These are phyloP conservation scores for Spheniscus humboldti DNA, from an alignment of 2,797 vertebrate species.

Conservation along the genomic window DNA sequence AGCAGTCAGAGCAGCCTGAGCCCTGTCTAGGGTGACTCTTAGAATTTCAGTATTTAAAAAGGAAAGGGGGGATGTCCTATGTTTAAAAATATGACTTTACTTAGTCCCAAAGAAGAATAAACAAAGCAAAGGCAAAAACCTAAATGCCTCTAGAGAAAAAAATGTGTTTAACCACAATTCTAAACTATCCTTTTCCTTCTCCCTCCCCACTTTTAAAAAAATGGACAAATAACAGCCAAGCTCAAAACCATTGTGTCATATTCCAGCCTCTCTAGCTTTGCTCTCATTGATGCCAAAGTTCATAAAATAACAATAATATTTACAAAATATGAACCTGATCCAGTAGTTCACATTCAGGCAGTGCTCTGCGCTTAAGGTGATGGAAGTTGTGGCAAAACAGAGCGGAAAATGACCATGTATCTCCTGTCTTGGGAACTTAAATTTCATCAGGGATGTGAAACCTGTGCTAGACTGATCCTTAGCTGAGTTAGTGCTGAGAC, in stretches of 20 bases:
- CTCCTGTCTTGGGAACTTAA: not conserved
- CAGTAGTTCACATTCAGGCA: not conserved
- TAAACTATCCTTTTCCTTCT: constrained; percentile 55
- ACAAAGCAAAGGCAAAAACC: constrained; percentile 64
- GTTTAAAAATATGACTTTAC: constrained; percentile 62
- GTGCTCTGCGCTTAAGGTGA: not conserved
- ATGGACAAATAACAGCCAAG: not conserved
- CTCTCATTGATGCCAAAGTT: constrained; percentile 16
- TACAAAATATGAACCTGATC: constrained; percentile 42
- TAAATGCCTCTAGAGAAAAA: constrained; percentile 30
- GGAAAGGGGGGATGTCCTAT: constrained; percentile 12
- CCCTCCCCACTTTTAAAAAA: not conserved
- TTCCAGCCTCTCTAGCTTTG: not conserved
- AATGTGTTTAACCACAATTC: constrained; percentile 62
- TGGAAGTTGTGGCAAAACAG: not conserved
- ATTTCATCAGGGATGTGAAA: not conserved
- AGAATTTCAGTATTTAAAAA: constrained; percentile 18
- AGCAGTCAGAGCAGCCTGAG: not conserved
- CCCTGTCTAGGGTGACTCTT: not conserved
- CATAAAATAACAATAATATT: constrained; percentile 46
- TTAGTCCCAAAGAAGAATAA: constrained; percentile 58
- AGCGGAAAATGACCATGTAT: not conserved
- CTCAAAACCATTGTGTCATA: not conserved
- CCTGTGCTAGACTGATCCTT: not conserved
- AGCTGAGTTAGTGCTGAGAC: not conserved